phyloP scores from a whole-genome alignment of 2,888 invertebrate species.

The Andricus curvator region DNA sequence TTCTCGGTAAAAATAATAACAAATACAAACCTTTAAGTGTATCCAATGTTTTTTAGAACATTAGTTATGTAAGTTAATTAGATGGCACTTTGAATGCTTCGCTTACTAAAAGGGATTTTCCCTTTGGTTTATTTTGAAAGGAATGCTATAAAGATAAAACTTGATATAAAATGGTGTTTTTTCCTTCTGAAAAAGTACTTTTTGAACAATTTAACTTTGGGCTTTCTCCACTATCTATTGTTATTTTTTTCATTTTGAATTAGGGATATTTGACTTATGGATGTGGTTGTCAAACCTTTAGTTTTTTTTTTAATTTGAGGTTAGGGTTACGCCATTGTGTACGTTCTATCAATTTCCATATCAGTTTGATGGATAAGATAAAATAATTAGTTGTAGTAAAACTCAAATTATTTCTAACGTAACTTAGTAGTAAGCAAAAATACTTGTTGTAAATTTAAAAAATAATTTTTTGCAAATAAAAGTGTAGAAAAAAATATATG shows the following conservation, averaged over 20 bases:
- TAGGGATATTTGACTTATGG: too few species aligned
- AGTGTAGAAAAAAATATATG: too few species aligned
- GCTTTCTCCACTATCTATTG: not conserved
- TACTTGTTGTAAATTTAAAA: too few species aligned
- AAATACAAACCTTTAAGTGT: not conserved
- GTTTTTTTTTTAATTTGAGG: too few species aligned
- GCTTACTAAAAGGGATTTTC: not conserved
- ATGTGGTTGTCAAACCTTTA: too few species aligned
- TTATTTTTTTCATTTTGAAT: not conserved
- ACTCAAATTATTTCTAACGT: too few species aligned
- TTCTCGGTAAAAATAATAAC: not conserved
- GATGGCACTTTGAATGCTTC: conserved; percentile 5
- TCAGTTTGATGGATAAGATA: too few species aligned
- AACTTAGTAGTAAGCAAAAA: too few species aligned
- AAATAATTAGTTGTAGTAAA: too few species aligned
- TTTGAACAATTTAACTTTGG: not conserved
- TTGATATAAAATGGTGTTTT: not conserved
- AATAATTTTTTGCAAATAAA: too few species aligned
- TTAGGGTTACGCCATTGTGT: too few species aligned
- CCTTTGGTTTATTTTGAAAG: not conserved
- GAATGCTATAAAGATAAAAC: not conserved
- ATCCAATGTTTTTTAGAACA: not conserved
- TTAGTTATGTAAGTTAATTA: conserved; percentile 15
- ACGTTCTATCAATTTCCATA: too few species aligned
- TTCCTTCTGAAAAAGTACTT: not conserved